phyloP scores from a whole-genome alignment of 1,140 invertebrate genomes.

The Lasioglossum albipes region DNA sequence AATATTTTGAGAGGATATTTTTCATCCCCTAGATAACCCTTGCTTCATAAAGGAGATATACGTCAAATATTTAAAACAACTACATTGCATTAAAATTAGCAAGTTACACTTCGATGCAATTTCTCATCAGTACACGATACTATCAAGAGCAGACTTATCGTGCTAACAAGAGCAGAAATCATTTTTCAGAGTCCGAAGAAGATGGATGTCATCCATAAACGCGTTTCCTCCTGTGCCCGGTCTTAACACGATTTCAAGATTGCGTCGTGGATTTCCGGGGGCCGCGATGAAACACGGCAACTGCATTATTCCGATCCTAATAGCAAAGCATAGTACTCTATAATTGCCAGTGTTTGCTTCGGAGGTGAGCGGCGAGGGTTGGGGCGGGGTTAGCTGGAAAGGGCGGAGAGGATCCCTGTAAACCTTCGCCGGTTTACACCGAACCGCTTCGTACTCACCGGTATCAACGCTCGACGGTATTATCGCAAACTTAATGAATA shows the following conservation, averaged over 20 bases:
- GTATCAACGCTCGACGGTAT: conserved; percentile 58
- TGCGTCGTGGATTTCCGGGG: background rate
- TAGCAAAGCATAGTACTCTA: conserved; percentile 30
- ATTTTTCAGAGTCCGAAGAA: no score
- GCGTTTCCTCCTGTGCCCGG: background rate
- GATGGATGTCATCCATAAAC: no score
- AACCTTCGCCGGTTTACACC: conserved; percentile 55
- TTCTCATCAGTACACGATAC: no score
- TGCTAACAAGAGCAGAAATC: no score
- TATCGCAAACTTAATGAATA: conserved; percentile 66
- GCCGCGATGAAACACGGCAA: background rate
- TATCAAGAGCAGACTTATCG: no score
- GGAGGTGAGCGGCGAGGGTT: background rate
- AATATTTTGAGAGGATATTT: no score
- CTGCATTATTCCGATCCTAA: conserved; percentile 50
- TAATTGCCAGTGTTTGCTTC: conserved; percentile 51
- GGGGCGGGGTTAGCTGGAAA: conserved; percentile 29
- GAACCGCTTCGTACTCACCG: conserved; percentile 22
- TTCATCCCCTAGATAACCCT: no score
- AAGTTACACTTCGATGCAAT: no score
- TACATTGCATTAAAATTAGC: no score
- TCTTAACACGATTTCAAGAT: conserved; percentile 2
- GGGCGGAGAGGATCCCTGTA: conserved; percentile 45
- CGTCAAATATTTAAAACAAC: no score
- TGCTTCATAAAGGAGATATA: no score